Percentiles rank a stretch among this genome's conserved stretches.
Evolutionary conservation across 2,888 invertebrate genomes (phyloP).

Genomic region (Chrysotoxum bicinctum): DNA sequence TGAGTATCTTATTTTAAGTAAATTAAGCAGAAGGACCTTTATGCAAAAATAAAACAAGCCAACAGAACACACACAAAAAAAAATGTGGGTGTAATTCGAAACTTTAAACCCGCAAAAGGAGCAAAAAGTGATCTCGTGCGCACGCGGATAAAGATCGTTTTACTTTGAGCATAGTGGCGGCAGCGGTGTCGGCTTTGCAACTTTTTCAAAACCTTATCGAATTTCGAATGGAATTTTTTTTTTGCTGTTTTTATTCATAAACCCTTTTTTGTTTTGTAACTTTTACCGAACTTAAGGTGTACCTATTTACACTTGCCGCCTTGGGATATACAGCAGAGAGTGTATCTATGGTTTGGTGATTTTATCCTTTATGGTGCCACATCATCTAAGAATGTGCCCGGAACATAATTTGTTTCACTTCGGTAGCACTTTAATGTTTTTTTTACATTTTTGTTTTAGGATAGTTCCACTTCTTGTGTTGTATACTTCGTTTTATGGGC

Average conservation of each 20-base stretch:
- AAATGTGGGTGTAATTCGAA: slow-evolving; percentile 63
- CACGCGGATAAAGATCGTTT: slow-evolving; percentile 68
- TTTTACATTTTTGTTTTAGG: slow-evolving; percentile 9
- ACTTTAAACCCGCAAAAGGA: slow-evolving; percentile 27
- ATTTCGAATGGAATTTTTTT: slow-evolving; percentile 42
- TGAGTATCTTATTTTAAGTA: slow-evolving; percentile 48
- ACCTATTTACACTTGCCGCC: slow-evolving; percentile 70
- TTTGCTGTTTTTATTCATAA: background rate
- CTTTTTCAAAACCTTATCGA: slow-evolving; percentile 53
- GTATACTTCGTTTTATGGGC: slow-evolving; percentile 61
- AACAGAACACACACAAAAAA: background rate
- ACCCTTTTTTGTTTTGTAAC: slow-evolving; percentile 10
- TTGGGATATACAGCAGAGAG: slow-evolving; percentile 17
- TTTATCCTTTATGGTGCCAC: slow-evolving; percentile 54
- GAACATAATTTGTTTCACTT: slow-evolving; percentile 63
- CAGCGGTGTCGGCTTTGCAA: slow-evolving; percentile 43
- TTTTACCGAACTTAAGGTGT: slow-evolving; percentile 47
- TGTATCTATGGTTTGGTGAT: slow-evolving; percentile 29
- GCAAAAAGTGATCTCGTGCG: slow-evolving; percentile 62
- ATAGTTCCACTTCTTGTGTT: slow-evolving; percentile 65
- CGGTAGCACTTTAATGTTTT: slow-evolving; percentile 65
- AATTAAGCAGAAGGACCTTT: slow-evolving; percentile 64
- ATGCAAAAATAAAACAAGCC: background rate
- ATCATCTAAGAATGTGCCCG: slow-evolving; percentile 16
- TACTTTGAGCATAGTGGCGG: slow-evolving; percentile 38